Conservation (phyloP, 2,113 vertebrate species). For the Cavia porcellus region DNA sequence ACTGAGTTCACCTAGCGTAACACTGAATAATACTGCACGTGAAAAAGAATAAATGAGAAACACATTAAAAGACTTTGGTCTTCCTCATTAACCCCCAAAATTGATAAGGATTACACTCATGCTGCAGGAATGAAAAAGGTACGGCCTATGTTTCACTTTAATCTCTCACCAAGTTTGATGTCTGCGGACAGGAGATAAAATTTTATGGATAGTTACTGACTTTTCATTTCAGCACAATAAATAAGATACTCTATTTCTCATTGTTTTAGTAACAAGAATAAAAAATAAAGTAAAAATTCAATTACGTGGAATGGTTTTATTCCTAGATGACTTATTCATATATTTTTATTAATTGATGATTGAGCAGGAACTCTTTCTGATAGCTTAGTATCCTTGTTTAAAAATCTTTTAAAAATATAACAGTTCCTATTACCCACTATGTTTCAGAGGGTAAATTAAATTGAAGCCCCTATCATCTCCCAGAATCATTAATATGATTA, state of each 20-base stretch:
- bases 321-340: background rate
- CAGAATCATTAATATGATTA: background rate
- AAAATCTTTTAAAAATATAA: background rate
- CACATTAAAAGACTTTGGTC: background rate
- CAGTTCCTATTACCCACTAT: background rate
- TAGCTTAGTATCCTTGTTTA: background rate
- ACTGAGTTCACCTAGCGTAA: background rate
- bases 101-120: background rate
- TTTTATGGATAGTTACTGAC: background rate
- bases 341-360: background rate
- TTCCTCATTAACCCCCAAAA: background rate
- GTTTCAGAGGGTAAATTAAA: conserved; percentile 14
- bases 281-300: conserved; percentile 23
- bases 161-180: background rate
- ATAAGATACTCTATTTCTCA: background rate
- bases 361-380: conserved; percentile 20
- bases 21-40: background rate
- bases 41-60: background rate
- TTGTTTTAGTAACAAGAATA: background rate
- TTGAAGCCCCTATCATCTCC: background rate
- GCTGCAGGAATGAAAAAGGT: background rate
- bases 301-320: background rate
- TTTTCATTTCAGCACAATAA: conserved; percentile 22
- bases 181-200: background rate
- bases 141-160: background rate